Conservation (phyloP, 2,888 invertebrate genomes). For the Cheilosia soror region DNA sequence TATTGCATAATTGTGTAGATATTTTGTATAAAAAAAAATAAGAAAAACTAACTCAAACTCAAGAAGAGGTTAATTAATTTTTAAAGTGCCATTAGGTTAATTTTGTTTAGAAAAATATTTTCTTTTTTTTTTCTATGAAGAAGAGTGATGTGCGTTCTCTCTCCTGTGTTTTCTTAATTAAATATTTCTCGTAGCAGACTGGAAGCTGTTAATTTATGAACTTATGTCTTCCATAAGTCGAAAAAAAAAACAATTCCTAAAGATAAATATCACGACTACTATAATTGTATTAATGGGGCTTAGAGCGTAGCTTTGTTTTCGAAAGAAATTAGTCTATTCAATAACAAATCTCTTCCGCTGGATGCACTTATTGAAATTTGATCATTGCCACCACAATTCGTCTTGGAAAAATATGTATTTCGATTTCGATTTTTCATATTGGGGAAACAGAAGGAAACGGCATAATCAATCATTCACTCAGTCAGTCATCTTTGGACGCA, state of each 20-base stretch:
- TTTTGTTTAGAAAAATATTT: conserved; percentile 54
- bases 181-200: conserved; percentile 33
- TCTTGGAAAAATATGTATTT: not conserved
- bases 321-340: conserved; percentile 21
- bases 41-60: conserved; percentile 43
- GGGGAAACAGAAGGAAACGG: conserved; percentile 29
- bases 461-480: conserved; percentile 64
- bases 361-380: conserved; percentile 33
- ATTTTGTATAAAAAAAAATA: conserved; percentile 60
- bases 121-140: conserved; percentile 2
- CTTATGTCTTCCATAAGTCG: conserved; percentile 49
- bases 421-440: not conserved
- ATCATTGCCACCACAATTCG: conserved; percentile 32
- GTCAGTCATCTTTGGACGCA: conserved; percentile 42
- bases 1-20: conserved; percentile 57
- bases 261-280: conserved; percentile 41
- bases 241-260: conserved; percentile 1
- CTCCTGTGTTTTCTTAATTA: conserved; percentile 37
- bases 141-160: conserved; percentile 15
- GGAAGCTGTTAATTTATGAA: conserved; percentile 56
- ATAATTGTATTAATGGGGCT: conserved; percentile 56
- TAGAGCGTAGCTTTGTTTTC: conserved; percentile 30
- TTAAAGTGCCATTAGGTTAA: conserved; percentile 74
- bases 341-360: conserved; percentile 32
- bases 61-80: conserved; percentile 66